Conservation (phyloP, 2,113 vertebrate species). For the Astatotilapia flaviijosephi region DNA sequence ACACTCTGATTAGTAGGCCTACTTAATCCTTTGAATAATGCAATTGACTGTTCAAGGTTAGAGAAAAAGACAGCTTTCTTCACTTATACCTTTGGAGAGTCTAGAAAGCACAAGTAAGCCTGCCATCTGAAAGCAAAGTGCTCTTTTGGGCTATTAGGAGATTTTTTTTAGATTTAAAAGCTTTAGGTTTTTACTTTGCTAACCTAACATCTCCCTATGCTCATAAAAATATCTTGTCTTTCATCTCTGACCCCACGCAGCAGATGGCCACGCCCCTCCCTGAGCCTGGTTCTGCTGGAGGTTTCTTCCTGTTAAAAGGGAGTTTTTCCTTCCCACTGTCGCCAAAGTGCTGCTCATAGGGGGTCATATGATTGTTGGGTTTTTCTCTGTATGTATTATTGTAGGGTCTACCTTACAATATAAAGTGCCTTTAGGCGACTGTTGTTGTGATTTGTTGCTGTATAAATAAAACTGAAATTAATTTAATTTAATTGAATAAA, state of each 20-base stretch:
- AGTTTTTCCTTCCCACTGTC: neutral
- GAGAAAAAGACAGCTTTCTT: neutral
- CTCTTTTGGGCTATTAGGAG: neutral
- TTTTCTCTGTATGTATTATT: rapidly evolving
- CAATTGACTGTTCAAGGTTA: neutral
- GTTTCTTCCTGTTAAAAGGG: neutral
- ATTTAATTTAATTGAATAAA: rapidly evolving
- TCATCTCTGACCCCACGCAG: rapidly evolving
- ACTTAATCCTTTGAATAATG: neutral
- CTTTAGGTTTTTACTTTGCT: neutral
- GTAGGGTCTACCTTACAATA: rapidly evolving
- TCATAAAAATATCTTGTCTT: neutral
- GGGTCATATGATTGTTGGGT: neutral
- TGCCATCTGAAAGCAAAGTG: neutral
- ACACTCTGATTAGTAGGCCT: neutral
- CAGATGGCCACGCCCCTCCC: neutral
- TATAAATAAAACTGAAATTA: neutral
- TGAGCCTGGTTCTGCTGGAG: rapidly evolving
- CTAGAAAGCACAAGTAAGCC: neutral
- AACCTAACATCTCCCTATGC: neutral
- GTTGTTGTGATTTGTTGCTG: rapidly evolving
- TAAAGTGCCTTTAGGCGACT: rapidly evolving
- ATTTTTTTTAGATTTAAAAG: neutral
- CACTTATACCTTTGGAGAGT: neutral
- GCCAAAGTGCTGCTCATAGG: rapidly evolving